phyloP scores from a whole-genome alignment of 2,113 vertebrate genomes.

The Cromileptes altivelis region DNA sequence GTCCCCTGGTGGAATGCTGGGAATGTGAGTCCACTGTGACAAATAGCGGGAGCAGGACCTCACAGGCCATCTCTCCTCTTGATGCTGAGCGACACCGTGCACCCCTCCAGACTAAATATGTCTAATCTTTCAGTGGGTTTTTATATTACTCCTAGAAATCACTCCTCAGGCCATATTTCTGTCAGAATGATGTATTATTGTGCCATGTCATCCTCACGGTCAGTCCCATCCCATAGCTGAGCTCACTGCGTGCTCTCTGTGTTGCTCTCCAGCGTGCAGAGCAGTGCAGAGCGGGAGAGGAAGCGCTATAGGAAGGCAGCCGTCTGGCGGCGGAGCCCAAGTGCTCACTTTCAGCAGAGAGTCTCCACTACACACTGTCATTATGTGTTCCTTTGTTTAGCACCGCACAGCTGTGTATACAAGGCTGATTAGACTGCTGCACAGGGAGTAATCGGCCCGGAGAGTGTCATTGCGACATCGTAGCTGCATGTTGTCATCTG shows the following conservation, averaged over 20 bases:
- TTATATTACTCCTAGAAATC: neutral
- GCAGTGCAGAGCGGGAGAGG: slow-evolving; percentile 7
- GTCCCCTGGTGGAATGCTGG: slow-evolving; percentile 66
- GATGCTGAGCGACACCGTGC: slow-evolving; percentile 40
- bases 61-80: slow-evolving; percentile 30
- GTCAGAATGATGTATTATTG: slow-evolving; percentile 38
- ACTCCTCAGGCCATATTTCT: neutral
- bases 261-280: neutral
- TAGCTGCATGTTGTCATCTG: slow-evolving; percentile 43
- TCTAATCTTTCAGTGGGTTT: neutral
- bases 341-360: slow-evolving; percentile 19
- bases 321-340: slow-evolving; percentile 4
- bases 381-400: slow-evolving; percentile 52
- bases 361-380: slow-evolving; percentile 25
- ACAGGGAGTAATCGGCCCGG: slow-evolving; percentile 1
- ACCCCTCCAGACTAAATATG: slow-evolving; percentile 12
- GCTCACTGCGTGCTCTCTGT: neutral
- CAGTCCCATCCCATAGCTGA: neutral
- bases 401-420: slow-evolving; percentile 60
- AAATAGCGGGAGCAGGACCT: slow-evolving; percentile 35
- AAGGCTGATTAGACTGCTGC: slow-evolving; percentile 13
- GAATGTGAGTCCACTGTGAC: slow-evolving; percentile 64
- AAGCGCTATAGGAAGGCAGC: slow-evolving; percentile 10
- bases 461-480: slow-evolving; percentile 24
- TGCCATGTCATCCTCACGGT: slow-evolving; percentile 41